A percentile compares a stretch with the other conserved stretches of the same genome.
Conservation (phyloP, 2,888 invertebrate genomes). For the Parelbella ahira region DNA sequence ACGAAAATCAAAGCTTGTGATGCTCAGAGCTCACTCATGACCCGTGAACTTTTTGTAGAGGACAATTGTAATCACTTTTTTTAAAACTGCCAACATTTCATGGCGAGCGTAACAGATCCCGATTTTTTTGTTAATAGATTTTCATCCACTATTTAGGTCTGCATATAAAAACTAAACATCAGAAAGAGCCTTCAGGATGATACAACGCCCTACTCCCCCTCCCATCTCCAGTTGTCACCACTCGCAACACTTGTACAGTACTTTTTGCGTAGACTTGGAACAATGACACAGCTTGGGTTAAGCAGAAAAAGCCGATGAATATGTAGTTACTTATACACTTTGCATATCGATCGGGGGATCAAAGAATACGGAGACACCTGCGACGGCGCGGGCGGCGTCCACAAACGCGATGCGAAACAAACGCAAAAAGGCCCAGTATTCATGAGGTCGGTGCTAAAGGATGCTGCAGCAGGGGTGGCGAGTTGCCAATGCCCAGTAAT, state of each 20-base stretch:
- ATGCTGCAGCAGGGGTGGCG: constrained; percentile 41
- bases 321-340: constrained; percentile 58
- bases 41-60: no score
- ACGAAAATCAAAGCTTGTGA: no score
- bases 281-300: constrained; percentile 5
- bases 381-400: constrained; percentile 51
- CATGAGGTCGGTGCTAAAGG: constrained; percentile 49
- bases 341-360: constrained; percentile 71
- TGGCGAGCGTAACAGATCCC: no score
- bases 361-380: constrained; percentile 43
- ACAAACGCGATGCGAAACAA: constrained; percentile 62
- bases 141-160: no score
- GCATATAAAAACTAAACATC: no score
- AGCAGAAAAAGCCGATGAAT: constrained; percentile 34
- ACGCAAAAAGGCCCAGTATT: constrained; percentile 60
- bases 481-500: not conserved
- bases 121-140: no score
- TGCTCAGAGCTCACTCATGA: no score
- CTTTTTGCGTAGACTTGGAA: not conserved
- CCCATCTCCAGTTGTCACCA: no score
- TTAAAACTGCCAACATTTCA: no score
- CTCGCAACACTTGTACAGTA: not conserved
- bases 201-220: no score
- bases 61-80: no score
- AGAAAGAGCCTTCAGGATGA: no score